Conservation (phyloP, 2,113 vertebrate species). For the Urocolius indicus region DNA sequence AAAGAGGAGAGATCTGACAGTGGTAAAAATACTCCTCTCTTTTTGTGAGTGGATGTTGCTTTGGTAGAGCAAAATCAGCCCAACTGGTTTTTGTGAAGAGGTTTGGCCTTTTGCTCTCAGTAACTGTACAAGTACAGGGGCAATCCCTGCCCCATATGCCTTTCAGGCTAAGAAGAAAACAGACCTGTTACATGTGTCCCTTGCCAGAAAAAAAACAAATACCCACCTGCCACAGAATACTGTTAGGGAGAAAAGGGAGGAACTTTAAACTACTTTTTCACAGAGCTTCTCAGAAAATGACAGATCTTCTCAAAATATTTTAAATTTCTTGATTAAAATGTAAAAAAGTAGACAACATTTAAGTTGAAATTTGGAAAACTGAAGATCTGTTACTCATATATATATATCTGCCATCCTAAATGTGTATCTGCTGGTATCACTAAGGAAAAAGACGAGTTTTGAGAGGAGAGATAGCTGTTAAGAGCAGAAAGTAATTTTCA, state of each 20-base stretch:
- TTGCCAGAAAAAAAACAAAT: neutral
- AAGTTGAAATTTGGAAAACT: neutral
- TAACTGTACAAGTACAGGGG: neutral
- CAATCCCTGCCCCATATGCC: neutral
- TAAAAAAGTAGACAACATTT: neutral
- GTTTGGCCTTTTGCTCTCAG: neutral
- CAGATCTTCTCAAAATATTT: neutral
- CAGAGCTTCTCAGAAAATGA: neutral
- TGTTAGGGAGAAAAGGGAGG: neutral
- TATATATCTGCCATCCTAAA: neutral
- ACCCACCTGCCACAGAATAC: neutral
- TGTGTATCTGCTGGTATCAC: neutral
- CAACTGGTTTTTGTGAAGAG: neutral
- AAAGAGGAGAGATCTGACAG: neutral
- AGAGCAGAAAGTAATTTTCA: constrained; percentile 2
- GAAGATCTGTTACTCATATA: neutral
- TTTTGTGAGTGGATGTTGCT: neutral
- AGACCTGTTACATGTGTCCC: neutral
- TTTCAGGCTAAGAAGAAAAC: neutral
- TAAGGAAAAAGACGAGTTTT: neutral
- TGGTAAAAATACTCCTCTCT: neutral
- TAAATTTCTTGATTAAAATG: neutral
- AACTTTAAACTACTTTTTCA: neutral
- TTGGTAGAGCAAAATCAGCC: neutral
- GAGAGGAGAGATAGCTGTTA: neutral